A percentile compares a stretch with the other conserved stretches of the same genome.
phyloP scores from a whole-genome alignment of 2,797 vertebrate genomes.

The Crocidura indochinensis region DNA sequence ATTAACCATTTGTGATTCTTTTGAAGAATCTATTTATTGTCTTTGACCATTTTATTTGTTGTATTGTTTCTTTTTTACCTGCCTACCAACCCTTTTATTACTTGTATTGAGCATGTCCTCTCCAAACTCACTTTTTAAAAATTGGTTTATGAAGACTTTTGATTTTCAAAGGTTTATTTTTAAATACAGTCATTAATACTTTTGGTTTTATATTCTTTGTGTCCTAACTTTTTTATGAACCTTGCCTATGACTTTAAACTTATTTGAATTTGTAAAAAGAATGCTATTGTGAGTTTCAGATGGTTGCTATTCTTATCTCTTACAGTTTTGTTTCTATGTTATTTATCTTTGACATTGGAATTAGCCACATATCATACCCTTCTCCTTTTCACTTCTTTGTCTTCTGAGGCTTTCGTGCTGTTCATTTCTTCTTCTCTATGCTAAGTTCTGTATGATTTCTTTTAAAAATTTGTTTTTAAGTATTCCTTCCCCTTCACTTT shows the following conservation, averaged over 20 bases:
- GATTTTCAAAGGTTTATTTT: conserved; percentile 46
- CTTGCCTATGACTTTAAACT: conserved; percentile 15
- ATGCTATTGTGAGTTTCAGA: conserved; percentile 51
- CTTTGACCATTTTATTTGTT: conserved; percentile 47
- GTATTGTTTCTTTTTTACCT: conserved; percentile 46
- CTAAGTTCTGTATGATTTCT: conserved; percentile 34
- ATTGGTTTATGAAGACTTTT: conserved; percentile 48
- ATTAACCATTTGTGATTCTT: conserved; percentile 61
- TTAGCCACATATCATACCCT: not conserved
- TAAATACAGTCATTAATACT: conserved; percentile 3
- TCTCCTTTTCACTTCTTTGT: too few species aligned
- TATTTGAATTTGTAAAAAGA: conserved; percentile 16
- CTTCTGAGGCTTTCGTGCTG: too few species aligned
- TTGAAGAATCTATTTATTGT: conserved; percentile 63
- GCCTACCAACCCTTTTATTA: conserved; percentile 51
- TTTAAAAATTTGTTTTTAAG: conserved; percentile 17
- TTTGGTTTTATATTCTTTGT: conserved; percentile 45
- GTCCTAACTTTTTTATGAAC: conserved; percentile 20
- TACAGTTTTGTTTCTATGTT: conserved; percentile 16
- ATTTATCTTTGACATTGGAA: not conserved
- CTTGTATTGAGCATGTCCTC: conserved; percentile 16
- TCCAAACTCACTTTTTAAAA: conserved; percentile 45
- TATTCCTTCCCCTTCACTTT: not conserved
- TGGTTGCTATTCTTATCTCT: not conserved
- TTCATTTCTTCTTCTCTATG: not conserved